These are phyloP conservation scores for Pseudomyrmex flavicornis DNA, from an alignment of 1,140 invertebrate genomes.

Conservation along the genomic window DNA sequence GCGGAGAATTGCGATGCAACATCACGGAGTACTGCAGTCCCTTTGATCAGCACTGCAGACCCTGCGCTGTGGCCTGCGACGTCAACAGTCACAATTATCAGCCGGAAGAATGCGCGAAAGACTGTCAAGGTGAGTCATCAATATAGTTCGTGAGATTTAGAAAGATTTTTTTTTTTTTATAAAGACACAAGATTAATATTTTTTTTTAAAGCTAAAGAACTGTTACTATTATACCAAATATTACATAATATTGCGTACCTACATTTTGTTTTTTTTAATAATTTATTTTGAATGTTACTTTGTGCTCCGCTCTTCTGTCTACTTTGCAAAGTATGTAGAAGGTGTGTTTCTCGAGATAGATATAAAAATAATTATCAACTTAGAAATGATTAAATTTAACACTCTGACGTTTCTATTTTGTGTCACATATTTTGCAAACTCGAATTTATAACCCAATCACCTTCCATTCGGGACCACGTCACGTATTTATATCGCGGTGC, in stretches of 20 bases:
- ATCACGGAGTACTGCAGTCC: conserved; percentile 86
- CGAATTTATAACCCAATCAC: background rate
- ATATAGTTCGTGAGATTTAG: background rate
- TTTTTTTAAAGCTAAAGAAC: too few species aligned
- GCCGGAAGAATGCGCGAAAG: conserved; percentile 83
- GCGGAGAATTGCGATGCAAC: conserved; percentile 84
- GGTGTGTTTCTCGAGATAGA: too few species aligned
- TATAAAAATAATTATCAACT: too few species aligned
- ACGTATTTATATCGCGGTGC: background rate
- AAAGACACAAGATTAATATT: too few species aligned
- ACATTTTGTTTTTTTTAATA: too few species aligned
- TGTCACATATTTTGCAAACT: background rate
- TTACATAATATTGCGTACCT: too few species aligned
- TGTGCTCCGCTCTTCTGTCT: too few species aligned
- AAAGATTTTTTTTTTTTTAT: too few species aligned
- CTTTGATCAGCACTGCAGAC: conserved; percentile 84
- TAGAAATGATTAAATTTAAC: background rate
- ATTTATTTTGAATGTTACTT: too few species aligned
- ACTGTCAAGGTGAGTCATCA: conserved; percentile 85
- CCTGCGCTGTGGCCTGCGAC: conserved; percentile 85
- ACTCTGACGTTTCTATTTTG: background rate
- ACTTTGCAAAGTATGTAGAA: too few species aligned
- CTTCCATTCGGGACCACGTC: background rate
- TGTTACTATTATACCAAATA: too few species aligned
- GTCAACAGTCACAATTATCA: conserved; percentile 84